phyloP scores from a whole-genome alignment of 2,888 invertebrate species.

The Microchrysa polita region DNA sequence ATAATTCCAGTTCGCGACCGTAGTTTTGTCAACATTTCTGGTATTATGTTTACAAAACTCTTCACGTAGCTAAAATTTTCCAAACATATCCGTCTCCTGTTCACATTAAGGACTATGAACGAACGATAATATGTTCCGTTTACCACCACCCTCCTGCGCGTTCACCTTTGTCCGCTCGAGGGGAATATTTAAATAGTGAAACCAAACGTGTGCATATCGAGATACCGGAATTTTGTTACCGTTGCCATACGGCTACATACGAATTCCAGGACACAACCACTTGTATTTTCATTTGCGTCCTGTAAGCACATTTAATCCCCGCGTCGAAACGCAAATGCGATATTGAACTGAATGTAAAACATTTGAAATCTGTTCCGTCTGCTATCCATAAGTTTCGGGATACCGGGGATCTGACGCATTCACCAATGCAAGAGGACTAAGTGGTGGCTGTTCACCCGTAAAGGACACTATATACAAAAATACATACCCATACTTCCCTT shows the following conservation, averaged over 20 bases:
- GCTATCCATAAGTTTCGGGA: no score
- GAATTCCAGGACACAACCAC: constrained; percentile 20
- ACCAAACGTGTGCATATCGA: constrained; percentile 22
- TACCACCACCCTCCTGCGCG: neutral
- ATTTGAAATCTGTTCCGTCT: constrained; percentile 13
- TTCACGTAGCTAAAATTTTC: constrained; percentile 34
- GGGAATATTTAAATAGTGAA: constrained; percentile 14
- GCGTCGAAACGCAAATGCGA: constrained; percentile 19
- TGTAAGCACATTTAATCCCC: constrained; percentile 13
- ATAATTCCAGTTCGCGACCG: no score
- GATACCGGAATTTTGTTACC: constrained; percentile 22
- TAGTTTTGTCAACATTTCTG: neutral
- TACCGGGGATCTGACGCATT: no score
- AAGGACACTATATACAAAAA: no score
- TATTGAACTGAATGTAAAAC: constrained; percentile 31
- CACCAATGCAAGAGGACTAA: no score
- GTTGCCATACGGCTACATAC: neutral
- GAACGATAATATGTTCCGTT: no score
- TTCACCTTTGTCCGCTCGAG: neutral
- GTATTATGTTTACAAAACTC: constrained; percentile 37
- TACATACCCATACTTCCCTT: neutral
- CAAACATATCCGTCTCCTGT: constrained; percentile 30
- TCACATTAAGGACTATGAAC: constrained; percentile 7
- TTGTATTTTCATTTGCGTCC: neutral
- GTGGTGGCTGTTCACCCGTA: no score